These are phyloP conservation scores for Mormyrus lacerda DNA, from an alignment of 2,113 vertebrate species.

Conservation along the genomic window DNA sequence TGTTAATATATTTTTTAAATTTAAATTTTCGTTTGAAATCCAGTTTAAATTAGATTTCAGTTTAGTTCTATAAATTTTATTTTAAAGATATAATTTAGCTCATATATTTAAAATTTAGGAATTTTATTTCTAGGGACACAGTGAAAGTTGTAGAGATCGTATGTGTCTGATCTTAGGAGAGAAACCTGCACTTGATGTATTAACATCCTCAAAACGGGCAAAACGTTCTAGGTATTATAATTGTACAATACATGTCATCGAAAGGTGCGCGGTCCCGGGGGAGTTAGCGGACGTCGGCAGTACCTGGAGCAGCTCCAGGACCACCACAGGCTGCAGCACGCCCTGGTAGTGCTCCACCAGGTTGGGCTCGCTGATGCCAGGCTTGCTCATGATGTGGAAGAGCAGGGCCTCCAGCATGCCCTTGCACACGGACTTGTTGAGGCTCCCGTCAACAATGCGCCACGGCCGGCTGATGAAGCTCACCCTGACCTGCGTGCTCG, in stretches of 20 bases:
- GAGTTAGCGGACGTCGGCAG: neutral
- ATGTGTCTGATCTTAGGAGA: neutral
- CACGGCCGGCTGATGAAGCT: slow-evolving; percentile 83
- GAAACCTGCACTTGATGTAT: neutral
- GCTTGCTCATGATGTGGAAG: slow-evolving; percentile 79
- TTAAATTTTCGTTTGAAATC: neutral
- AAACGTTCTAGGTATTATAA: neutral
- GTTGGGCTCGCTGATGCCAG: slow-evolving; percentile 63
- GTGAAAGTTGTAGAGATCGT: neutral
- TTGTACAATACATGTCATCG: too few relatives aligned
- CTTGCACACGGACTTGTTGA: slow-evolving; percentile 83
- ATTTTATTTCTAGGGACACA: neutral
- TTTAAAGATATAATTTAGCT: neutral
- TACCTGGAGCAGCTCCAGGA: slow-evolving; percentile 84
- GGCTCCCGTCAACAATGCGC: slow-evolving; percentile 79
- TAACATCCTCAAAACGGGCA: neutral
- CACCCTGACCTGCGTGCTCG: slow-evolving; percentile 33
- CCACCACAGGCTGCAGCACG: slow-evolving; percentile 73
- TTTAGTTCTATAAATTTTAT: neutral
- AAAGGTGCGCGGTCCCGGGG: neutral
- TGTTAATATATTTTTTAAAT: neutral
- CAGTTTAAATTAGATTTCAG: neutral
- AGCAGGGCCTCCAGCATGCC: slow-evolving; percentile 88
- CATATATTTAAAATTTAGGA: neutral
- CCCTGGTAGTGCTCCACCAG: slow-evolving; percentile 75